These are phyloP conservation scores for Genyomyrus donnyi DNA, from an alignment of 2,113 vertebrate species.

Conservation along the genomic window DNA sequence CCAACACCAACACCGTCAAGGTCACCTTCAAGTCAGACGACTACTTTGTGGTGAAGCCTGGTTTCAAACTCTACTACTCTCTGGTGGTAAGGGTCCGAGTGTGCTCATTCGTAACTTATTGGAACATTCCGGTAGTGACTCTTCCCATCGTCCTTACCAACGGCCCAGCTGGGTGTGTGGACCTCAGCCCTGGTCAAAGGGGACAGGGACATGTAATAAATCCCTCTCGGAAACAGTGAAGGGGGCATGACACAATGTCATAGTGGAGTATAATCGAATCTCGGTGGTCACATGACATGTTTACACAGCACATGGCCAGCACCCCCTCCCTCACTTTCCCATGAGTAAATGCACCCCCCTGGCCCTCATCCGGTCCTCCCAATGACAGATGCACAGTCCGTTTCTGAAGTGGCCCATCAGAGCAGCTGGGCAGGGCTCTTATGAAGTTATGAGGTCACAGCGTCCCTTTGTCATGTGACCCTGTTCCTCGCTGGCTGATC, in stretches of 20 bases:
- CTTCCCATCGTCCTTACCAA: not conserved
- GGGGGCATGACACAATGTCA: not conserved
- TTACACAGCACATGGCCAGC: not conserved
- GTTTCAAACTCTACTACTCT: constrained; percentile 88
- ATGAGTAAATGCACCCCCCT: not conserved
- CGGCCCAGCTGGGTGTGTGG: not conserved
- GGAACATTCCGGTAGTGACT: not conserved
- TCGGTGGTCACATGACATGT: not conserved
- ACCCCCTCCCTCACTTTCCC: not conserved
- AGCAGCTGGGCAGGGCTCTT: not conserved
- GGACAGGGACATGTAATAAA: not conserved
- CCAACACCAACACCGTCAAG: constrained; percentile 80
- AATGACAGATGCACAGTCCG: not conserved
- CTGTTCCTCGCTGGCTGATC: not conserved
- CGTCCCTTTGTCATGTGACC: not conserved
- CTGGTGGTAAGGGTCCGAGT: constrained; percentile 74
- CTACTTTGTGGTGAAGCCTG: constrained; percentile 94
- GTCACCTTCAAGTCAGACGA: constrained; percentile 95
- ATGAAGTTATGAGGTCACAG: not conserved
- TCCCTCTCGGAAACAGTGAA: not conserved
- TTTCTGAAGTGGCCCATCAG: not conserved
- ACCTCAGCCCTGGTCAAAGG: not conserved
- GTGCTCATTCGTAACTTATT: not conserved
- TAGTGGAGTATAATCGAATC: not conserved
- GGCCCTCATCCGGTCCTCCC: not conserved